Conservation (phyloP, 1,140 invertebrate species). For the Anastrepha ludens region DNA sequence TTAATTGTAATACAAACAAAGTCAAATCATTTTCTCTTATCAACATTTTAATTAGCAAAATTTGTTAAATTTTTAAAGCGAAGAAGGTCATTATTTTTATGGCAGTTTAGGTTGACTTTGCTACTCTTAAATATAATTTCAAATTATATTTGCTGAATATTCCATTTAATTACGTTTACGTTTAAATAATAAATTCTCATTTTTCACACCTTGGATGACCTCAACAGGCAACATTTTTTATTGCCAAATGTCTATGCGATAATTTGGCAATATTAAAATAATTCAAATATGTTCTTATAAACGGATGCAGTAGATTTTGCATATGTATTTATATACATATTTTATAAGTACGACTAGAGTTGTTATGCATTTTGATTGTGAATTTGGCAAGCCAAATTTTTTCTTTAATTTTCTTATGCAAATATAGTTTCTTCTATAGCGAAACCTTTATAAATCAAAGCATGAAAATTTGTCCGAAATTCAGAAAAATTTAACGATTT, state of each 20-base stretch:
- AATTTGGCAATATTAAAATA: neutral
- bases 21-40: no score
- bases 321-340: neutral
- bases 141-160: conserved; percentile 11
- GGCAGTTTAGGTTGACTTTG: neutral
- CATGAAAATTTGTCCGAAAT: no score
- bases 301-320: neutral
- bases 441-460: no score
- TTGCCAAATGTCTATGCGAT: neutral
- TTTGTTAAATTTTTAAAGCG: no score
- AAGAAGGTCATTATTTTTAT: neutral
- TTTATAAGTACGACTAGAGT: no score
- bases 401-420: no score
- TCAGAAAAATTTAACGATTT: no score
- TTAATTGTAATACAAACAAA: no score
- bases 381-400: no score
- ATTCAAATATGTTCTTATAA: neutral
- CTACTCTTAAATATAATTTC: conserved; percentile 6
- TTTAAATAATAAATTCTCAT: conserved; percentile 11
- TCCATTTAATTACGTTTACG: conserved; percentile 11
- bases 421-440: no score
- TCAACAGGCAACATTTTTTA: neutral
- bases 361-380: no score
- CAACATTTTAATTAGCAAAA: no score
- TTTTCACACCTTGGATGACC: conserved; percentile 36